Evolutionary conservation across 37 sponge, comb jelly and placozoan species (phyloP).

Genomic region (Halisarca cf. caerulea): DNA sequence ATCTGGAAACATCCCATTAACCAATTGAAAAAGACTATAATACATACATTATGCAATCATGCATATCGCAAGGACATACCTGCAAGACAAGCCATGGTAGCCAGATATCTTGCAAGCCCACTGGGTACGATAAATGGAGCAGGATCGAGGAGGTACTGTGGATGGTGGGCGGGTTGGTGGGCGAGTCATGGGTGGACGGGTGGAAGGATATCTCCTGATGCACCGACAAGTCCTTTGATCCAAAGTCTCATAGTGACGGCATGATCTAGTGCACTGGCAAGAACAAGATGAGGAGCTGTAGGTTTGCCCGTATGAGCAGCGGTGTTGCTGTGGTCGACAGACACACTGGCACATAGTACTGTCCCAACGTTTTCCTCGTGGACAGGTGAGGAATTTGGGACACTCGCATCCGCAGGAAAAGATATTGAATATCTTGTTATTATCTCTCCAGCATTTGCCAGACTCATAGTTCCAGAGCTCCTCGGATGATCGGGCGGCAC

Average conservation of each 20-base stretch:
- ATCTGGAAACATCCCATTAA: too few relatives aligned
- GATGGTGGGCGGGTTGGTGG: too few relatives aligned
- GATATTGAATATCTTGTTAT: conserved; percentile 5
- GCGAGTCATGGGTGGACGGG: too few relatives aligned
- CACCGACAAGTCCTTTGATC: neutral
- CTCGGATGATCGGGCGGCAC: neutral
- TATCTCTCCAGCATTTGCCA: neutral
- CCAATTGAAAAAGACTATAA: too few relatives aligned
- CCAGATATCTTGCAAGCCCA: too few relatives aligned
- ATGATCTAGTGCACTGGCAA: neutral
- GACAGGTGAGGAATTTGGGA: conserved; percentile 1
- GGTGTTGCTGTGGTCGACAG: neutral
- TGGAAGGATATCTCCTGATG: neutral
- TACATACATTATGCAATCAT: too few relatives aligned
- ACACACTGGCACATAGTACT: conserved; percentile 30
- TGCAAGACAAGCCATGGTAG: too few relatives aligned
- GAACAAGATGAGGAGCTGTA: neutral
- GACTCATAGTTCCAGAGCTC: neutral
- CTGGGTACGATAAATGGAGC: too few relatives aligned
- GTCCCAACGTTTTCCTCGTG: conserved; percentile 16
- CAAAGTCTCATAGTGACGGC: neutral
- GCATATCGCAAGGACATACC: too few relatives aligned
- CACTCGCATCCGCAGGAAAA: conserved; percentile 36
- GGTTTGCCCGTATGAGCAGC: neutral
- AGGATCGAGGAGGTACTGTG: too few relatives aligned